Base-by-base conservation (phyloP, 64 coral and sea anemone genomes). In the Hydrozoanthus tunicans region DNA sequence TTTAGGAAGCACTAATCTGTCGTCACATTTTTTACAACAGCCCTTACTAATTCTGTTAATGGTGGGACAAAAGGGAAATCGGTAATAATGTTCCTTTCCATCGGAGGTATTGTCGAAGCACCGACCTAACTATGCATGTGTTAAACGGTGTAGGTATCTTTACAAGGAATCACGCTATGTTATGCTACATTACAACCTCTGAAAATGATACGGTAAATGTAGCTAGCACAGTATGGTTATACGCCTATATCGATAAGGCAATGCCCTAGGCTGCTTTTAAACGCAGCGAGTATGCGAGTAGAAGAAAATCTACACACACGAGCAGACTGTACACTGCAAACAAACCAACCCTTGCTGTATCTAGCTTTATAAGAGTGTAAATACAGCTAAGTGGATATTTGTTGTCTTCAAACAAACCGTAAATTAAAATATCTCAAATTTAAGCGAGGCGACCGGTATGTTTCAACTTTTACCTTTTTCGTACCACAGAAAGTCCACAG, bases 191-290 rank as follows among this genome's bases (percentile, higher is more conserved):
- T 1, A 6, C 68, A 5, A 3, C 10, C 24, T 15, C 25, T 81
- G 58, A 81, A 81, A 3, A 25, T 81, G 20, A 81, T 81, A 62
- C 61, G 15, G 79, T 12, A 24, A 58, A 62, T 9, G 23, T 60
- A 43, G 32, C 79, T 81, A 55, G 56, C 79, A 59, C 57, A 81
- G 79, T 81, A 59, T 81, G 79, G 79, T 58, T 11, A 27, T 23
- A 51, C 32, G 61, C 24, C 9, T 7, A 10, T 81, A 58, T 62
- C 79, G 58, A 81, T 60, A 81, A 55, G n/a, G 32, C 58, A 12
- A 61, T 81, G 79, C 79, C 79, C 56, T 81, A 60, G 79, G 79
- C 79, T 58, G 78, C 54, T 25, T 80, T 58, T 7, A 80, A 79
- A 58, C 56, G 14, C 7, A 59, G 56, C 58, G 9, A 81, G 12